phyloP scores from a whole-genome alignment of 2,888 invertebrate genomes.

The Drosophila silvestris region DNA sequence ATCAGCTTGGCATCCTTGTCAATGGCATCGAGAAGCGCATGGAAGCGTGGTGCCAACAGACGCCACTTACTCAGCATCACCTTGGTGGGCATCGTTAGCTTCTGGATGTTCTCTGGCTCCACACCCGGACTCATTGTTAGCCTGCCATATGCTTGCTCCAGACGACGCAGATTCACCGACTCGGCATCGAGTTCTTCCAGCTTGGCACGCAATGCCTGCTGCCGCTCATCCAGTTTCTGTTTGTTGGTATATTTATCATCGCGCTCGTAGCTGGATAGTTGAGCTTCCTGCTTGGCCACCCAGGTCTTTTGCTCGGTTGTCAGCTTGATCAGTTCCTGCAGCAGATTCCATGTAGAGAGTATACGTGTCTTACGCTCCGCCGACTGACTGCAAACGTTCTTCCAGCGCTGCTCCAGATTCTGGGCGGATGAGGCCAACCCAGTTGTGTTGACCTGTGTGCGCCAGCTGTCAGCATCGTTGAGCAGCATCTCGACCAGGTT shows the following conservation, averaged over 20 bases:
- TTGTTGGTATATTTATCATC: constrained; percentile 87
- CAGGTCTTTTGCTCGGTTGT: constrained; percentile 88
- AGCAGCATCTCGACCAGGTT: constrained; percentile 92
- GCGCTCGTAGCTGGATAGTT: constrained; percentile 87
- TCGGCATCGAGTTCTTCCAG: constrained; percentile 87
- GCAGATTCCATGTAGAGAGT: constrained; percentile 87
- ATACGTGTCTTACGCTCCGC: constrained; percentile 90
- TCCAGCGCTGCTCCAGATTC: constrained; percentile 92
- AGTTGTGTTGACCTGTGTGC: constrained; percentile 90
- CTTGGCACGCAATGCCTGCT: constrained; percentile 87
- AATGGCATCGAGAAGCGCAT: constrained; percentile 87
- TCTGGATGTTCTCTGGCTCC: constrained; percentile 89
- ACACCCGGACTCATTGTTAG: constrained; percentile 89
- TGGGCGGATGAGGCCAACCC: constrained; percentile 89
- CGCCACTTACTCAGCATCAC: constrained; percentile 89
- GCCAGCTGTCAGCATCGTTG: constrained; percentile 90
- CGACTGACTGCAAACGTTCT: constrained; percentile 90
- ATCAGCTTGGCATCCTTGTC: constrained; percentile 88
- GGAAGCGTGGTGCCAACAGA: constrained; percentile 87
- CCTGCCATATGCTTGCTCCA: constrained; percentile 90
- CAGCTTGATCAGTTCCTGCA: constrained; percentile 87
- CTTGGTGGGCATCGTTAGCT: constrained; percentile 88
- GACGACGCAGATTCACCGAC: constrained; percentile 87
- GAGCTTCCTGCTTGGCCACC: constrained; percentile 88
- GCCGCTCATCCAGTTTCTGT: constrained; percentile 87